Base-by-base conservation (phyloP, 2,797 vertebrate genomes). In the Miichthys miiuy region DNA sequence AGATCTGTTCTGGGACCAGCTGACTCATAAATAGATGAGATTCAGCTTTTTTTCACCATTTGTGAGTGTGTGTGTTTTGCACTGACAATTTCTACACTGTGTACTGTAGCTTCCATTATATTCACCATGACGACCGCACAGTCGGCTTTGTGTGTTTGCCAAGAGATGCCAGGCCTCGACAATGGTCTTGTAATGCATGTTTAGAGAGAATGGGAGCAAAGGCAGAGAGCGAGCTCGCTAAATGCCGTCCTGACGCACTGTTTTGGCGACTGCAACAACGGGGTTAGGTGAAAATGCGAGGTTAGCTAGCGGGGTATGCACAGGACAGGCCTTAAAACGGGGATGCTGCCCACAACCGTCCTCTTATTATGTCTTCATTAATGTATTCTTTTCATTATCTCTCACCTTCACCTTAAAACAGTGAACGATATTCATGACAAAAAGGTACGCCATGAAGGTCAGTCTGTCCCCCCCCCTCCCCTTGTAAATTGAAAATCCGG, bases 361-460 rank as follows among this genome's bases (percentile, higher is more conserved):
- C 65, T 73, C 76, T 78, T 75, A 77, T 86, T 83, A 85, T 87
- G 55, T 75, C 79, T 82, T 88, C 78, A 79, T 82, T 91, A 84
- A 90, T 89, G 79, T 87, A 89, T 88, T 90, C 85, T 85, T 87
- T 93, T 91, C 77, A 88, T 92, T 84, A 90, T 88, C 79, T 74
- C 52, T 85, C 86, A 88, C 85, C 89, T 91, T 93, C 88, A 91
- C 87, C 89, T 85, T 84, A 88, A 84, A 87, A 86, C 80, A 82
- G 75, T 56, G 52, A 80, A 80, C 68, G 72, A 77, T 88, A 83
- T 91, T 87, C 83, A 85, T 88, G 86, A 88, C 83, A 91, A 87
- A 88, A 91, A 89, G 81, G 83, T 85, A 77, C 27, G 23, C 27
- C 48, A 34, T 83, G 70, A 90, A 89, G 80, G 84, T 82, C 77